A percentile compares a stretch with the other conserved stretches of the same genome.
These are phyloP conservation scores for Pinna nobilis DNA, from an alignment of 1,140 invertebrate genomes.

Conservation along the genomic window DNA sequence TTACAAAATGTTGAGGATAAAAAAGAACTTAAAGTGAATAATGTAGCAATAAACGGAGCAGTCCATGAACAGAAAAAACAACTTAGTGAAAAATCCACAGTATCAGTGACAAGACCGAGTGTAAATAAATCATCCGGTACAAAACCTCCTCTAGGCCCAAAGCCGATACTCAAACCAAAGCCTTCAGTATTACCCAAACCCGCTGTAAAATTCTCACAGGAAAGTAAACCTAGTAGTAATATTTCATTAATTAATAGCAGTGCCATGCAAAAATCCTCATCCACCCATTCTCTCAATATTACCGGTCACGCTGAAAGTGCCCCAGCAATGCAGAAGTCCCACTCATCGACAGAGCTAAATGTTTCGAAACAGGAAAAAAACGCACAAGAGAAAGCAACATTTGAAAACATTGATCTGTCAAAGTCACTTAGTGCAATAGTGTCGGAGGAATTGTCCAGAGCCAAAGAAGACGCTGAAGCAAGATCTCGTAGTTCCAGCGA, in stretches of 20 bases:
- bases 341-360: background rate
- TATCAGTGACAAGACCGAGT: background rate
- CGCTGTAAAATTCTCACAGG: too few species aligned
- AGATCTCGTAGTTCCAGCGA: conserved; percentile 3
- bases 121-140: conserved; percentile 40
- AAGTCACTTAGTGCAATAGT: conserved; percentile 43
- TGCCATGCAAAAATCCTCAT: conserved; percentile 3
- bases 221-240: too few species aligned
- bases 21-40: too few species aligned
- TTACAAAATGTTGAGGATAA: too few species aligned
- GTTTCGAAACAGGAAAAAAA: background rate
- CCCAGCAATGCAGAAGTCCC: conserved; percentile 1
- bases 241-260: too few species aligned
- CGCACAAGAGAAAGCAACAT: conserved; percentile 5
- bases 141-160: conserved; percentile 58
- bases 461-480: conserved; percentile 29
- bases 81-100: background rate
- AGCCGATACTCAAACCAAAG: conserved; percentile 59
- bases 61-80: too few species aligned
- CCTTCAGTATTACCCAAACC: conserved; percentile 49
- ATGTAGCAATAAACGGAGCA: too few species aligned
- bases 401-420: conserved; percentile 37
- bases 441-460: conserved; percentile 36
- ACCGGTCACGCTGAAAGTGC: background rate
- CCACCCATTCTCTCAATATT: conserved; percentile 12